Percentiles rank a stretch among this genome's conserved stretches.
phyloP scores from a whole-genome alignment of 2,888 invertebrate genomes.

The Platerodrilus igneus region DNA sequence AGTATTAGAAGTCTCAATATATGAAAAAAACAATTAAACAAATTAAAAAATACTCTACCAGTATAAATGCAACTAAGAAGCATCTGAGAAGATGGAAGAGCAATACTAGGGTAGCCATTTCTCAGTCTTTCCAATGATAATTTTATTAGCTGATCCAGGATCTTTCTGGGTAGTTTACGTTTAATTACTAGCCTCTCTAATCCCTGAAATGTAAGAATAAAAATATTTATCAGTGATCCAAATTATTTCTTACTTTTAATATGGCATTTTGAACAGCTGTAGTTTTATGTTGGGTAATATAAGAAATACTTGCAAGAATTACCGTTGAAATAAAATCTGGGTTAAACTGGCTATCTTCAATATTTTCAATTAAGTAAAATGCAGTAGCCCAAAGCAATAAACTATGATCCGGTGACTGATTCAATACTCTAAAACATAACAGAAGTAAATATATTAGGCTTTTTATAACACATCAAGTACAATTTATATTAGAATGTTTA shows the following conservation, averaged over 20 bases:
- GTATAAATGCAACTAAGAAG: constrained; percentile 77
- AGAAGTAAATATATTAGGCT: too few species aligned
- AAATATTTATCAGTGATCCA: constrained; percentile 17
- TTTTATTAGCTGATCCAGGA: constrained; percentile 62
- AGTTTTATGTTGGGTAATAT: constrained; percentile 47
- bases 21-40: constrained; percentile 2
- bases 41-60: constrained; percentile 44
- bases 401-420: constrained; percentile 57
- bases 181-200: constrained; percentile 64
- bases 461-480: too few species aligned
- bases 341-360: constrained; percentile 60
- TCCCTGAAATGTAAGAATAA: constrained; percentile 58
- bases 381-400: constrained; percentile 69
- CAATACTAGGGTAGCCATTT: constrained; percentile 63
- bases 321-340: constrained; percentile 55
- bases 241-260: constrained; percentile 41
- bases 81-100: constrained; percentile 68
- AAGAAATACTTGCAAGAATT: constrained; percentile 54
- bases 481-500: too few species aligned
- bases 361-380: constrained; percentile 70
- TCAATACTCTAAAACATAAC: constrained; percentile 37
- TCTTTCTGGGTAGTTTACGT: constrained; percentile 51
- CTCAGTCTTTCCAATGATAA: constrained; percentile 65
- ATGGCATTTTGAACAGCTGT: constrained; percentile 48
- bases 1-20: constrained; percentile 1